Base-by-base conservation (phyloP, 1,140 invertebrate genomes). In the Lucilia cuprina region DNA sequence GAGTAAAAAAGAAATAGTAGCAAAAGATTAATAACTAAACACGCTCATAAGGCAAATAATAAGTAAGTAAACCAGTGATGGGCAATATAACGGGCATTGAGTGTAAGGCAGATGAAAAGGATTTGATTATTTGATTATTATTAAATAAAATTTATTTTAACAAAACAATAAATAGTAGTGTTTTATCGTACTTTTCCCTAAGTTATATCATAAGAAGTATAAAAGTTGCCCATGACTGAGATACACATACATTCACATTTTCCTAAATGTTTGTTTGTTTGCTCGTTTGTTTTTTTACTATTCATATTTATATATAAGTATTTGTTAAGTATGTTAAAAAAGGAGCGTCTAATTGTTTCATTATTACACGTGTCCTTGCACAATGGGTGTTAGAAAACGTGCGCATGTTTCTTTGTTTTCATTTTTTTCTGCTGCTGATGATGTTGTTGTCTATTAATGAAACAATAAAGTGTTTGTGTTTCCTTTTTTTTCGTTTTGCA, bases 331-430 rank as follows among this genome's bases (percentile, higher is more conserved):
- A 13, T 14, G 50, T 55, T 30, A 30, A 55, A 55, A 55, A 55
- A 70, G 19, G n/a, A 70, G 65, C 65, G 65, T 70, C 65, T 70
- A 70, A 70, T 70, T 70, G 65, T 70, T 70, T 25, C 65, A 9
- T 70, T 70, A 70, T 70, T 70, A 70, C 65, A 70, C 65, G 65
- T 70, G 65, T 70, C 65, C 65, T 70, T 70, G n/a, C 65, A 21
- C 65, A 21, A 70, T 70, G 65, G 65, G 65, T 70, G 65, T 70
- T 70, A 70, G 21, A 70, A 21, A 70, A 70, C 65, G 65, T 70
- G 65, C 65, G 65, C 65, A 70, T 70, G 65, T 70, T 70, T 70
- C 14, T 25, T 70, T 70, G 65, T 21, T 65, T 65, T 65, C 25
- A 30, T 65, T 17, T 65, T 19, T 65, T 65, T 65, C 60, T 65